Base-by-base conservation (phyloP, 2,797 vertebrate species). In the Luscinia megarhynchos region DNA sequence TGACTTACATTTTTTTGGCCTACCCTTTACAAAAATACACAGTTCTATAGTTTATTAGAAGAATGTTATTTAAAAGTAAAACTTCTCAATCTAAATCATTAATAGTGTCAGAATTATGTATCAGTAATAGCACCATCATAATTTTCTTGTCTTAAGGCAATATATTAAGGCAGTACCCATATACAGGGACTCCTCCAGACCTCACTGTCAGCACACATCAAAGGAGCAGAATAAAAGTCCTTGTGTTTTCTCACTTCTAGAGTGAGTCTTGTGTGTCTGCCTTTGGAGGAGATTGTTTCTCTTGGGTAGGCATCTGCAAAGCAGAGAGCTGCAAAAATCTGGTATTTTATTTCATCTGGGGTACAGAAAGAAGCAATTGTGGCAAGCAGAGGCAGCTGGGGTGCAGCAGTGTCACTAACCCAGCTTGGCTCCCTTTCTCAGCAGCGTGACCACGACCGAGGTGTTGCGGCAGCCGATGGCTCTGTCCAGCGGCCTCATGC, bases 391-490 rank as follows among this genome's bases (percentile, higher is more conserved):
- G 1, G 9, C 14, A 15, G 41, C 2, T 76, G 43, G 36, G 55
- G 58, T 6, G 32, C 1, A 46, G 26, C 3, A 16, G 29, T 23
- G 27, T 18, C 34, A 97, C 98, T 95, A 3, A 99, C 99, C 99
- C 77, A 99, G 97, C 89, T 99, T 99, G 77, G 99, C 99, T 88
- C 99, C 99, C 97, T 99, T 99, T 82, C 99, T 98, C 94, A 99
- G 98, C 51, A 99, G 98, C 5, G 97, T 99, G 48, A 99, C 98
- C 95, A 99, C 99, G 11, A 99, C 99, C 0, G 99, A 97, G 0
- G 99, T 99, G 89, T 99, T 99, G 40, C 99, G 98, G 83, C 99
- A 99, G 18, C 99, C 99, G 6, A 99, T 99, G 22, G 99, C 99
- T 96, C 99, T 98, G 98, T 99, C 99, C 97, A 99, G 95, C 4